Conservation (phyloP, 92 coral and sea anemone genomes). For the Scolanthus callimorphus region DNA sequence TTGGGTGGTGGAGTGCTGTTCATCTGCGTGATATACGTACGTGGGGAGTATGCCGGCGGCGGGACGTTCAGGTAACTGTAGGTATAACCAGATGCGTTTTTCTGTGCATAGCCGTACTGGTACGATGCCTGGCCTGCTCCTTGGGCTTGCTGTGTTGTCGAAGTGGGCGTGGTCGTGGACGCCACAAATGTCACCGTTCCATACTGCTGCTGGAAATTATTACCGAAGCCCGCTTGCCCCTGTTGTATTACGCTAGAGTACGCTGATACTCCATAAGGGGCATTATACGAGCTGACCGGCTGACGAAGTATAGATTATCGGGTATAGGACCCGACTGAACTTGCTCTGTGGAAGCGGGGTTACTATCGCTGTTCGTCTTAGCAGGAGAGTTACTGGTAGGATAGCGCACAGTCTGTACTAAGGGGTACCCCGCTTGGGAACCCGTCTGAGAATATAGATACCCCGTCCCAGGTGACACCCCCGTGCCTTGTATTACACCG, state of each 20-base stretch:
- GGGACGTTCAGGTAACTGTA: slow-evolving; percentile 81
- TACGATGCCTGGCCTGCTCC: slow-evolving; percentile 35
- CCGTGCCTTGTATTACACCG: slow-evolving; percentile 83
- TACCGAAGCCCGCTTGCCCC: slow-evolving; percentile 75
- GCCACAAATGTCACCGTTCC: slow-evolving; percentile 57
- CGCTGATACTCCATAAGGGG: slow-evolving; percentile 56
- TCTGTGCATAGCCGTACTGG: slow-evolving; percentile 78
- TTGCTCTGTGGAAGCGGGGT: slow-evolving; percentile 35
- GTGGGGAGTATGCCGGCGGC: slow-evolving; percentile 80
- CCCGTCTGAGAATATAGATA: slow-evolving; percentile 83
- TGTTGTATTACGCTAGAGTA: slow-evolving; percentile 71
- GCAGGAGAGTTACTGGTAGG: slow-evolving; percentile 79
- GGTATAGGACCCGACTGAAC: slow-evolving; percentile 73
- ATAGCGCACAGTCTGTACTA: slow-evolving; percentile 93
- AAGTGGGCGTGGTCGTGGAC: slow-evolving; percentile 59
- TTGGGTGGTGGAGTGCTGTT: slow-evolving; percentile 85
- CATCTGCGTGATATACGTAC: slow-evolving; percentile 75
- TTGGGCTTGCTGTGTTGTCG: slow-evolving; percentile 66
- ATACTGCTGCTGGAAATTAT: slow-evolving; percentile 66
- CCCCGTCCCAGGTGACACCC: slow-evolving; percentile 73
- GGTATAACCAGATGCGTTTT: slow-evolving; percentile 65
- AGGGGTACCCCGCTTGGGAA: slow-evolving; percentile 74
- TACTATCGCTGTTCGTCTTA: slow-evolving; percentile 66
- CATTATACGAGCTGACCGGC: slow-evolving; percentile 63
- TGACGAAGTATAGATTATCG: slow-evolving; percentile 79